Evolutionary conservation across 2,888 invertebrate genomes (phyloP).

Genomic region (Sesia apiformis): DNA sequence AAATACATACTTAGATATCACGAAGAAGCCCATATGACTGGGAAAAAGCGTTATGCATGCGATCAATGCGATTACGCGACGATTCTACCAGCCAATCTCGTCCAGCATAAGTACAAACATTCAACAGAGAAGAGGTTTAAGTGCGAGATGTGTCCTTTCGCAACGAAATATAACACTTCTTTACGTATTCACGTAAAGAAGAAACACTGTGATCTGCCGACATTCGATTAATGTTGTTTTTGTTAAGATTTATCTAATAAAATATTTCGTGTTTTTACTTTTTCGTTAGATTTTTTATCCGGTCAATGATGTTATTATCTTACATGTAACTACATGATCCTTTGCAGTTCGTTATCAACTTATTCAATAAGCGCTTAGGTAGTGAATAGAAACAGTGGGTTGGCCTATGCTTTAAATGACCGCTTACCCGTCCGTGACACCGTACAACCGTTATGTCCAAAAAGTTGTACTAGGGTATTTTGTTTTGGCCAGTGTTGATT

Average conservation of each 20-base stretch:
- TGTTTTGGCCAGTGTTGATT: too few relatives aligned
- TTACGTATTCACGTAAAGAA: conserved; percentile 61
- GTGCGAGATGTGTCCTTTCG: conserved; percentile 63
- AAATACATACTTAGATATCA: conserved; percentile 61
- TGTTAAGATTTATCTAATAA: conserved; percentile 16
- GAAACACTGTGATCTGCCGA: conserved; percentile 67
- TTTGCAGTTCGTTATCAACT: too few relatives aligned
- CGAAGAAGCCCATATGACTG: conserved; percentile 56
- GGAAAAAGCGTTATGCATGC: conserved; percentile 51
- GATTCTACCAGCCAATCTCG: conserved; percentile 53
- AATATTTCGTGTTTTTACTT: conserved; percentile 40
- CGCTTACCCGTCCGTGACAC: too few relatives aligned
- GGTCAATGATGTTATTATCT: too few relatives aligned
- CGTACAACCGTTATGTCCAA: too few relatives aligned
- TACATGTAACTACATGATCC: too few relatives aligned
- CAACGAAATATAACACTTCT: conserved; percentile 64
- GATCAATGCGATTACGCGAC: conserved; percentile 63
- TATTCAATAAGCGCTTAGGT: too few relatives aligned
- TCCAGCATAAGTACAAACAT: conserved; percentile 66
- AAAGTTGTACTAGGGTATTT: too few relatives aligned
- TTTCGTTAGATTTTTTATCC: conserved; percentile 12
- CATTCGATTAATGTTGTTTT: conserved; percentile 34
- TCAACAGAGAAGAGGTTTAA: conserved; percentile 58
- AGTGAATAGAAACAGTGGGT: too few relatives aligned
- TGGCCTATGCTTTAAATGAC: too few relatives aligned